Evolutionary conservation across 2,797 vertebrate species (phyloP).

Genomic region (Agapornis canus): DNA sequence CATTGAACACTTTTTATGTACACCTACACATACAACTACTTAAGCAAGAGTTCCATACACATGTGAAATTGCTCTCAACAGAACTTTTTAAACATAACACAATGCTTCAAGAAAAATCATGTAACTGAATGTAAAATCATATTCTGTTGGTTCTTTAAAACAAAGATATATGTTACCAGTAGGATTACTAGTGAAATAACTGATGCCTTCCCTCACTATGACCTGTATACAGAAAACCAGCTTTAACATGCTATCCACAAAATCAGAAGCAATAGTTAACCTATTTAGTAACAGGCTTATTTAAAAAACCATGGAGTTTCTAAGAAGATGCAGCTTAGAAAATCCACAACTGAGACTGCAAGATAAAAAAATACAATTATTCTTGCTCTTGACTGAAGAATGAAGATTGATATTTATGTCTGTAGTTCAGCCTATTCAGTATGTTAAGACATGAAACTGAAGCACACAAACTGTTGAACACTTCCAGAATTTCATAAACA

Average conservation of each 20-base stretch:
- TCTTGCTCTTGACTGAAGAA: neutral
- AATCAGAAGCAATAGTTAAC: neutral
- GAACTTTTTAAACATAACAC: neutral
- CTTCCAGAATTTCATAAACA: neutral
- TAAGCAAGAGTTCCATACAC: neutral
- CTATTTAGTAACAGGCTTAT: neutral
- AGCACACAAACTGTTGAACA: neutral
- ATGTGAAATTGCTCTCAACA: neutral
- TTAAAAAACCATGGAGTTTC: neutral
- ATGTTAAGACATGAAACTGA: neutral
- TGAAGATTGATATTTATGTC: neutral
- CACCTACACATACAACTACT: neutral
- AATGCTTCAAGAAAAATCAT: neutral
- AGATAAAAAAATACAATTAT: neutral
- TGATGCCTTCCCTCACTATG: neutral
- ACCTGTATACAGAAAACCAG: neutral
- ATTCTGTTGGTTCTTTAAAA: neutral
- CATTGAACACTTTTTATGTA: neutral
- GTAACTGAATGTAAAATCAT: neutral
- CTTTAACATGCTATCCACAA: neutral
- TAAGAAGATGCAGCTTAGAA: neutral
- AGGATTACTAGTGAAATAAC: neutral
- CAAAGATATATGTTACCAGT: neutral
- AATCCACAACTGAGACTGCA: neutral
- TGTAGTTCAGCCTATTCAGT: neutral